Conservation (phyloP, 2,888 invertebrate genomes). For the Poecilobothrus nobilitatus region DNA sequence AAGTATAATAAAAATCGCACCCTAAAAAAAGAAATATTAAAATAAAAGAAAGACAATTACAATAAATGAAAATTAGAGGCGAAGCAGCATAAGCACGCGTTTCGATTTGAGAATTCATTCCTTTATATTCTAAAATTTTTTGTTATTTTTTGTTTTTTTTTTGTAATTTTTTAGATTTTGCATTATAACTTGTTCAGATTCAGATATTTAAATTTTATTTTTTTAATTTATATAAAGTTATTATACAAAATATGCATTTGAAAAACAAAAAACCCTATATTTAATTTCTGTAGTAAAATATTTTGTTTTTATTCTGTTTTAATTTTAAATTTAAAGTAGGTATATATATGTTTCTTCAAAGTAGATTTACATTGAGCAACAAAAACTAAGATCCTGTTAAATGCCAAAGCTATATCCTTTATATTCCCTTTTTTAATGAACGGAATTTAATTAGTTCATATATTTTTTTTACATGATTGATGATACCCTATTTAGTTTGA, state of each 20-base stretch:
- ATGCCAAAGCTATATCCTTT: no score
- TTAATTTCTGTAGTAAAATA: background rate
- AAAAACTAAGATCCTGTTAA: no score
- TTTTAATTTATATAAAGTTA: background rate
- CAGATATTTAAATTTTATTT: background rate
- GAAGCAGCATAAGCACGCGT: slow-evolving; percentile 3
- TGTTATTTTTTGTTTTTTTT: background rate
- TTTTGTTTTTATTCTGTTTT: background rate
- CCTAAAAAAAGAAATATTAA: background rate
- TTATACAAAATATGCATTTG: no score
- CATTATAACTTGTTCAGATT: background rate
- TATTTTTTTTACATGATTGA: no score
- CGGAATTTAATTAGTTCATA: no score
- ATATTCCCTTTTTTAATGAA: no score
- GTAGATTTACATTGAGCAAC: no score
- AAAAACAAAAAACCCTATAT: no score
- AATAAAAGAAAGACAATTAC: background rate
- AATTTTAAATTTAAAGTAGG: no score
- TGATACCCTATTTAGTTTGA: no score
- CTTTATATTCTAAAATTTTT: background rate
- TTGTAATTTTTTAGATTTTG: background rate
- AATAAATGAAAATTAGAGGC: slow-evolving; percentile 1
- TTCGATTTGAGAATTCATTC: background rate
- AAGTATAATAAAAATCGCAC: background rate
- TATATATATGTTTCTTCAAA: no score